Evolutionary conservation across 1,140 invertebrate genomes (phyloP).

Genomic region (Paralvinella palmiformis): DNA sequence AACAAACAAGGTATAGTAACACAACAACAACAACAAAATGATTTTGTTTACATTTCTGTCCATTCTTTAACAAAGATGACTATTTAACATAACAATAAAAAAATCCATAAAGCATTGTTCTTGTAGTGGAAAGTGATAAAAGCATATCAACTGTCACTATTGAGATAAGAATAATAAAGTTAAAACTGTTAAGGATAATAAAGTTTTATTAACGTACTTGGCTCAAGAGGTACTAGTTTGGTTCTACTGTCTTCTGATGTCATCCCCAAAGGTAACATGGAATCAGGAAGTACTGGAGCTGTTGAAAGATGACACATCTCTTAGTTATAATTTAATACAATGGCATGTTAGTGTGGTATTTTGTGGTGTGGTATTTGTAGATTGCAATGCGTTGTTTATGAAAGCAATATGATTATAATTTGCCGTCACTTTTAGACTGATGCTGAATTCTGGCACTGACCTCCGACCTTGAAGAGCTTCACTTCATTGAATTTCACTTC

Average conservation of each 20-base stretch:
- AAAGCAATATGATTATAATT: neutral
- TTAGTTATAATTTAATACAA: neutral
- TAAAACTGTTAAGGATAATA: too few species aligned
- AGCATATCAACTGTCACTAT: neutral
- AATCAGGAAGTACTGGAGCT: slow-evolving; percentile 83
- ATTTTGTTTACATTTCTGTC: neutral
- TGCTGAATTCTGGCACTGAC: slow-evolving; percentile 25
- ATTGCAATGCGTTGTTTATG: neutral
- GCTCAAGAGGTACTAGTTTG: slow-evolving; percentile 77
- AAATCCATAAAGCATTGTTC: neutral
- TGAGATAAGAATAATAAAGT: neutral
- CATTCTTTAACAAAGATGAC: neutral
- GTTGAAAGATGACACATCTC: neutral
- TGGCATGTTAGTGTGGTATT: neutral
- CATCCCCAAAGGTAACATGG: slow-evolving; percentile 93
- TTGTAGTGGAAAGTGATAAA: neutral
- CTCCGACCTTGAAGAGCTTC: slow-evolving; percentile 87
- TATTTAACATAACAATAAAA: neutral
- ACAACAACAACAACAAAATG: too few species aligned
- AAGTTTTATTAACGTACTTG: slow-evolving; percentile 55
- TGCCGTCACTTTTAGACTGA: neutral
- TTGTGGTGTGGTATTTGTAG: neutral
- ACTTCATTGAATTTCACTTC: slow-evolving; percentile 59
- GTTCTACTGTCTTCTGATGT: slow-evolving; percentile 83
- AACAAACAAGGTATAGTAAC: too few species aligned